Conservation (phyloP, 2,888 invertebrate genomes). For the Ophraella communa region DNA sequence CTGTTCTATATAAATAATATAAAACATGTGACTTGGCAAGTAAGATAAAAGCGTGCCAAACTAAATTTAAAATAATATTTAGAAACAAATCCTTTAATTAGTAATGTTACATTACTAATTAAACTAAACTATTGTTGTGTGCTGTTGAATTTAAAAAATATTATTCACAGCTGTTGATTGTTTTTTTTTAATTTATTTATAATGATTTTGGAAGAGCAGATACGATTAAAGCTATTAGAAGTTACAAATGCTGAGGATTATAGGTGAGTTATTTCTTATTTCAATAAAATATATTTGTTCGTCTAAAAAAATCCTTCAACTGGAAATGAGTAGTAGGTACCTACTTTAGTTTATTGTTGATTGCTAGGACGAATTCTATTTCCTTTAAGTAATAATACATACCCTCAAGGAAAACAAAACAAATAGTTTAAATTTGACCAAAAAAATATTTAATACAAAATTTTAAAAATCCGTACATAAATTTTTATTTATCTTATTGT, state of each 20-base stretch:
- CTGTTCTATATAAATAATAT: neutral
- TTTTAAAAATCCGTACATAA: too few species aligned
- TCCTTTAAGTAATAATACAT: too few species aligned
- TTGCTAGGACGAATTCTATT: too few species aligned
- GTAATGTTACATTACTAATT: neutral
- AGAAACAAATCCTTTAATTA: slow-evolving; percentile 13
- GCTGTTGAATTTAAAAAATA: neutral
- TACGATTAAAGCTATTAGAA: slow-evolving; percentile 33
- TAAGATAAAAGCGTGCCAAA: neutral
- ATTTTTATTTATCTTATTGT: too few species aligned
- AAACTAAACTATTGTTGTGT: neutral
- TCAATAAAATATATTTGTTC: too few species aligned
- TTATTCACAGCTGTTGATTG: neutral
- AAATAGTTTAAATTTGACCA: too few species aligned
- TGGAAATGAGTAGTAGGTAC: too few species aligned
- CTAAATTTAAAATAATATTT: slow-evolving; percentile 13
- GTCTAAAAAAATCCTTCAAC: too few species aligned
- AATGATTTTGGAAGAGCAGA: slow-evolving; percentile 32
- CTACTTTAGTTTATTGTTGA: too few species aligned
- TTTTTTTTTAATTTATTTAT: neutral
- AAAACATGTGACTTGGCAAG: slow-evolving; percentile 19
- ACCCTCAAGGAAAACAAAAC: too few species aligned
- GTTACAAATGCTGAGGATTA: slow-evolving; percentile 39
- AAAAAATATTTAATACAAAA: too few species aligned
- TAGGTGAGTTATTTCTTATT: slow-evolving; percentile 21